Evolutionary conservation across 1,140 invertebrate species (phyloP).

Genomic region (Mylabris phalerata): DNA sequence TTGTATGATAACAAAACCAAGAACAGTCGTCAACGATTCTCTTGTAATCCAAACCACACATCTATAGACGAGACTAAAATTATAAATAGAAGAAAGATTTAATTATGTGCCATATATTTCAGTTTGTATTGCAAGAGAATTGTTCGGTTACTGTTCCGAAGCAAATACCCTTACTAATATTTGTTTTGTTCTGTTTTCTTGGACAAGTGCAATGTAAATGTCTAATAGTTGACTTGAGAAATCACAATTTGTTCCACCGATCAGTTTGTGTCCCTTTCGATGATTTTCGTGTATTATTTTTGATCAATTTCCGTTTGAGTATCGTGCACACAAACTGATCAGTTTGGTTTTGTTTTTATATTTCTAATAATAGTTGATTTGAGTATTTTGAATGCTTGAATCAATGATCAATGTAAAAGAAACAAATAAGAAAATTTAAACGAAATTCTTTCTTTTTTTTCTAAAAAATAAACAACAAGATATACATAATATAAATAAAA

Average conservation of each 20-base stretch:
- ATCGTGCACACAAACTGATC: background rate
- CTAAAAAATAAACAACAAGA: constrained; percentile 16
- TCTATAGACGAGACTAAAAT: too few species aligned
- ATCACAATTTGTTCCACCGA: constrained; percentile 1
- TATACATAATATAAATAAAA: constrained; percentile 45
- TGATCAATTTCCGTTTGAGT: background rate
- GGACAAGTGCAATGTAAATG: constrained; percentile 43
- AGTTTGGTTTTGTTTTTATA: constrained; percentile 4
- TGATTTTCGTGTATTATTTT: too few species aligned
- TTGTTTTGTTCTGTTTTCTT: constrained; percentile 18
- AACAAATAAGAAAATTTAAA: constrained; percentile 32
- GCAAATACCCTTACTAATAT: constrained; percentile 26
- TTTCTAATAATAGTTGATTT: background rate
- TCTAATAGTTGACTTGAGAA: constrained; percentile 22
- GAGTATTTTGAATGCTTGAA: constrained; percentile 31
- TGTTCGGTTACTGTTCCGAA: constrained; percentile 35
- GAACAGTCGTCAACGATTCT: constrained; percentile 4
- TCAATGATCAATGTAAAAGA: constrained; percentile 18
- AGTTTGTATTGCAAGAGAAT: constrained; percentile 4
- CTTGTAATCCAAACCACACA: constrained; percentile 3
- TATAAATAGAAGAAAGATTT: constrained; percentile 4
- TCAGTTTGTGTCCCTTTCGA: background rate
- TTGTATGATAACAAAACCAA: background rate
- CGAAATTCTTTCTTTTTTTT: too few species aligned
- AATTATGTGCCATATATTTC: constrained; percentile 17